Base-by-base conservation (phyloP, 2,888 invertebrate species). In the Opisthograptis luteolata region DNA sequence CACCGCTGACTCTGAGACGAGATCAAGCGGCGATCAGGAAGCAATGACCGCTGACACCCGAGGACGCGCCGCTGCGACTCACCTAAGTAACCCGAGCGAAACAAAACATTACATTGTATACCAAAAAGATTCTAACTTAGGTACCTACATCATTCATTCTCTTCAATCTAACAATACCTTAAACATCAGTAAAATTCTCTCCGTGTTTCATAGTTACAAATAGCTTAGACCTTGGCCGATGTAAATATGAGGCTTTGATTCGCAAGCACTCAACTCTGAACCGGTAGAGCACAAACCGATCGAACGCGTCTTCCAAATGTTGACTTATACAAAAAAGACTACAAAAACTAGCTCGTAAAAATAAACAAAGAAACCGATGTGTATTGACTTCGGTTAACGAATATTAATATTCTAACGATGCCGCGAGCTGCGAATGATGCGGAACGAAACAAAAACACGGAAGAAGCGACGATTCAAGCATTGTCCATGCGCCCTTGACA, bases 391-490 rank as follows among this genome's bases (percentile, higher is more conserved):
- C 60, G 67, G 73, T 66, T 71, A 73, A 70, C 66, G 62, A 73
- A 73, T 78, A 87, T 88, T 87, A 86, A 84, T 85, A 87, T 89
- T 87, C 88, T 72, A 79, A 71, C 69, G 72, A 73, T 71, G 68
- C 65, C 67, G 60, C 69, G 73, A 73, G 68, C 65, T 64, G 62
- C 71, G 75, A 73, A 78, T 76, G 72, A 81, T 75, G 75, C 78
- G 81, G 84, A 81, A 84, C 74, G 70, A 72, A 75, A 83, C 81
- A 82, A 81, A 81, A 80, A 86, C 84, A 79, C 82, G 89, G 89
- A 89, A 89, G 86, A 76, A 61, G 64, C 60, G 70, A 73, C 69
- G 69, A 55, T 70, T 62, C 66, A 60, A 66, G 73, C 73, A 81
- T 84, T 87, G 85, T 87, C 84, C 81, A 66, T 65, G 60, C 68